Conservation (phyloP, 2,797 vertebrate genomes). For the Enteromius unitaeniatus region DNA sequence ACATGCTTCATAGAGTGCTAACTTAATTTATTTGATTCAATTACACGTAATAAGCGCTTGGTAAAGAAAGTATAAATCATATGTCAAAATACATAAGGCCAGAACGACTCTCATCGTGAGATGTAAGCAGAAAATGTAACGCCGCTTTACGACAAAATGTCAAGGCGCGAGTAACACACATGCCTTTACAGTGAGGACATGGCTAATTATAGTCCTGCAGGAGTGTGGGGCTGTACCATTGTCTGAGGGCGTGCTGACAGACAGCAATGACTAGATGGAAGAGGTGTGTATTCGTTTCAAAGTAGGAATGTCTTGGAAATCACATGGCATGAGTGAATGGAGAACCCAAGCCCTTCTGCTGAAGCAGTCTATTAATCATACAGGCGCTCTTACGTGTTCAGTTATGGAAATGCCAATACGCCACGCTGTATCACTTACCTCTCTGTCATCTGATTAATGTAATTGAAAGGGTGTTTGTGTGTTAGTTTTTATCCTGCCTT, state of each 20-base stretch:
- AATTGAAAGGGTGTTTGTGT: conserved; percentile 2
- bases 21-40: conserved; percentile 32
- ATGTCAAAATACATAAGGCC: neutral
- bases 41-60: neutral
- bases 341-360: conserved; percentile 31
- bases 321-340: conserved; percentile 54
- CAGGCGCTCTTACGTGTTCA: conserved; percentile 17
- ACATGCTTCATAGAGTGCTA: conserved; percentile 5
- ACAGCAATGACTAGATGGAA: conserved; percentile 66
- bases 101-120: neutral
- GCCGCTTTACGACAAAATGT: neutral
- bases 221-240: conserved; percentile 63
- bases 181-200: conserved; percentile 16
- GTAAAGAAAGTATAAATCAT: conserved; percentile 6
- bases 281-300: conserved; percentile 65
- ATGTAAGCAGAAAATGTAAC: conserved; percentile 2
- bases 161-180: neutral
- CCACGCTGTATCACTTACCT: conserved; percentile 27
- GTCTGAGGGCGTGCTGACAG: conserved; percentile 66
- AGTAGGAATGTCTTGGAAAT: conserved; percentile 63
- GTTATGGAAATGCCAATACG: conserved; percentile 29
- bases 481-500: conserved; percentile 22
- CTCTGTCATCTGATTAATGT: conserved; percentile 34
- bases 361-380: conserved; percentile 32
- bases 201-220: conserved; percentile 65